Conservation (phyloP, 2,797 vertebrate species). For the Falco cherrug region DNA sequence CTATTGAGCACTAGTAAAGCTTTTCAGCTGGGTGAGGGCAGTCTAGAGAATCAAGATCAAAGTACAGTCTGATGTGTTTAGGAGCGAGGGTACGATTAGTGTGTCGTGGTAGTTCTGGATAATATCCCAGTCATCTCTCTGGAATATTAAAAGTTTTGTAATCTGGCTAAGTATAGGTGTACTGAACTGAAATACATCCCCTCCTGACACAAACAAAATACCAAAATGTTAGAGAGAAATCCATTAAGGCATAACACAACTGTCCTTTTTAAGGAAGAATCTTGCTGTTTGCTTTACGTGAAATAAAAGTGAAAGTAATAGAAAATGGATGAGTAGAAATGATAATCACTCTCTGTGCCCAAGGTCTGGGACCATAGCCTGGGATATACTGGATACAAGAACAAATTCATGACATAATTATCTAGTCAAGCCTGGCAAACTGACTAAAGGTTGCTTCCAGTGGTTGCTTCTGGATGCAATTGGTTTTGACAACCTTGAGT, state of each 20-base stretch:
- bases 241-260: background rate
- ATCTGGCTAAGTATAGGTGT: background rate
- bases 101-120: background rate
- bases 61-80: background rate
- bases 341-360: background rate
- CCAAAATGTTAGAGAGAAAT: background rate
- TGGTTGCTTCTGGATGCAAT: background rate
- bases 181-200: background rate
- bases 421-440: background rate
- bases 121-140: background rate
- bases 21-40: background rate
- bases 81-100: background rate
- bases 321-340: background rate
- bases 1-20: too few species aligned
- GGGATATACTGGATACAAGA: background rate
- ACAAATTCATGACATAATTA: background rate
- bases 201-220: background rate
- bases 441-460: background rate
- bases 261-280: background rate
- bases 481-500: constrained; percentile 9
- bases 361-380: background rate
- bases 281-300: background rate
- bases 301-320: background rate
- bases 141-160: background rate
- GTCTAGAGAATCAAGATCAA: background rate